A percentile compares a stretch with the other conserved stretches of the same genome.
Evolutionary conservation across 2,888 invertebrate species (phyloP).

Genomic region (Melipona beecheii): DNA sequence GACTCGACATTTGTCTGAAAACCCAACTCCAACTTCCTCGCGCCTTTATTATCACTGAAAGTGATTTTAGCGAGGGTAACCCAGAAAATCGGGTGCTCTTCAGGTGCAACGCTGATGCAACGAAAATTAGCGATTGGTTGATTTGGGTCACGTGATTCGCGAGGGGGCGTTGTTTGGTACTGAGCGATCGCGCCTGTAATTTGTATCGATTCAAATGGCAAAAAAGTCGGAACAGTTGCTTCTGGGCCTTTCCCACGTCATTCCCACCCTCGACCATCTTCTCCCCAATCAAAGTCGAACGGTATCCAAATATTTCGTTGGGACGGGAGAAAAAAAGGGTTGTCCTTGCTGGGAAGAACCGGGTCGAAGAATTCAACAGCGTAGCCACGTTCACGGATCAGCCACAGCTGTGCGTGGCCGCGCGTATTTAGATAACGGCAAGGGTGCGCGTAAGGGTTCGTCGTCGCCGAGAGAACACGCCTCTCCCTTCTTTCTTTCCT

Average conservation of each 20-base stretch:
- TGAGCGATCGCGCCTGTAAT: too few species aligned
- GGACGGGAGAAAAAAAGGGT: background rate
- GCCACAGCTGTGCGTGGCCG: slow-evolving; percentile 27
- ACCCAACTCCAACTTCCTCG: background rate
- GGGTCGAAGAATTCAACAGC: slow-evolving; percentile 14
- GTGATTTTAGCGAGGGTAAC: too few species aligned
- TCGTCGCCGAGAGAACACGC: slow-evolving; percentile 5
- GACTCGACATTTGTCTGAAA: too few species aligned
- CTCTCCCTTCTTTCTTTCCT: background rate
- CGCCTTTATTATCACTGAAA: background rate
- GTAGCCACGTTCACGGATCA: slow-evolving; percentile 8
- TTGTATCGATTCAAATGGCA: too few species aligned
- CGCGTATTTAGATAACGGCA: slow-evolving; percentile 53
- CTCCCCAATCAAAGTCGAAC: background rate
- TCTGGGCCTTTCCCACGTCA: background rate
- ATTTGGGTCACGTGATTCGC: too few species aligned
- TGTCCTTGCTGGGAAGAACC: background rate
- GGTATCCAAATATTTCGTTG: slow-evolving; percentile 3
- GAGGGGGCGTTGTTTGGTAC: too few species aligned
- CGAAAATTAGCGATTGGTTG: too few species aligned
- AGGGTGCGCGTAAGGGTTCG: slow-evolving; percentile 43
- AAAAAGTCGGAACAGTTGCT: too few species aligned
- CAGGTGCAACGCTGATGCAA: too few species aligned
- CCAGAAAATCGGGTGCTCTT: too few species aligned
- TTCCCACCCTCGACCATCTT: too few species aligned